Evolutionary conservation across 2,888 invertebrate genomes (phyloP).

Genomic region (Eupithecia dodoneata): DNA sequence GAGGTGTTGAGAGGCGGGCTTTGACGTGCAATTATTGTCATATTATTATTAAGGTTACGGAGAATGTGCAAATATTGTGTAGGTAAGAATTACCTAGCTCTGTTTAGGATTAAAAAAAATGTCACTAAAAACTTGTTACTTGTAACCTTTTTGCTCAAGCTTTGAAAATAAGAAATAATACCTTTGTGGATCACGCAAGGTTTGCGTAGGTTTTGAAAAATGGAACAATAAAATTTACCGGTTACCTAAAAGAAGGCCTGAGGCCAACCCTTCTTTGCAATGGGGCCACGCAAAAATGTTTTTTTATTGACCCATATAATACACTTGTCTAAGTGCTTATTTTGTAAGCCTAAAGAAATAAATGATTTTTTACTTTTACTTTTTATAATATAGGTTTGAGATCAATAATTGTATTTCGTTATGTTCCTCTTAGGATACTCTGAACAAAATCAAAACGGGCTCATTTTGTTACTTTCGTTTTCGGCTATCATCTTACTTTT

Average conservation of each 20-base stretch:
- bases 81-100: slow-evolving; percentile 8
- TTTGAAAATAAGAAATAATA: not conserved
- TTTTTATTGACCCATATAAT: not conserved
- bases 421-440: not conserved
- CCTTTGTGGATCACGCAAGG: no score
- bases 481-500: not conserved
- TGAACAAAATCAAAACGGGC: not conserved
- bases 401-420: not conserved
- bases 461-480: not conserved
- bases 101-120: not conserved
- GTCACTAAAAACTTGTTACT: not conserved
- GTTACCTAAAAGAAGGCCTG: not conserved
- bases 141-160: not conserved
- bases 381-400: not conserved
- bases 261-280: not conserved
- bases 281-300: not conserved
- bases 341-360: no score
- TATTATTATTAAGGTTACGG: slow-evolving; percentile 28
- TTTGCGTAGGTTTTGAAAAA: not conserved
- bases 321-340: no score
- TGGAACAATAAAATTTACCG: not conserved
- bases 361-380: no score
- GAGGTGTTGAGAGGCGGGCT: slow-evolving; percentile 52
- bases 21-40: slow-evolving; percentile 51
- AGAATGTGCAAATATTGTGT: slow-evolving; percentile 8